Conservation (phyloP, 2,888 invertebrate species). For the Phyllotreta cruciferae region DNA sequence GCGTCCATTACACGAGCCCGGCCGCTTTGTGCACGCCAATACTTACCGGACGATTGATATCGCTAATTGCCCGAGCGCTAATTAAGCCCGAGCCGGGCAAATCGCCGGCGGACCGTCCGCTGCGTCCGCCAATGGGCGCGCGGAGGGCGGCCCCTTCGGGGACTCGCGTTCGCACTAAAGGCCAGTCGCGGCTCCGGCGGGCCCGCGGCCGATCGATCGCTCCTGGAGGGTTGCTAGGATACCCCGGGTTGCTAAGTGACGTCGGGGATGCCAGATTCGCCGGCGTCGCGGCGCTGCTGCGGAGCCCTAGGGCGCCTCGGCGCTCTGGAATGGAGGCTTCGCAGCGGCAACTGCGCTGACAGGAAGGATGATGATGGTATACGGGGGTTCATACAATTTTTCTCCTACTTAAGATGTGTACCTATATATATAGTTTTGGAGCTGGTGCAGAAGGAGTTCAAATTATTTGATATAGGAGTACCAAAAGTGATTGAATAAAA, state of each 20-base stretch:
- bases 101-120: not conserved
- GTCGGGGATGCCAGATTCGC: not conserved
- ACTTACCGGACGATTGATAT: slow-evolving; percentile 7
- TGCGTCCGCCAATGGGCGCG: slow-evolving; percentile 6
- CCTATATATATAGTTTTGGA: too few species aligned
- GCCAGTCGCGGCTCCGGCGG: not conserved
- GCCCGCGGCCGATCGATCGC: slow-evolving; percentile 1
- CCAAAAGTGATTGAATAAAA: too few species aligned
- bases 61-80: slow-evolving; percentile 10
- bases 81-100: slow-evolving; percentile 9
- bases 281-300: too few species aligned
- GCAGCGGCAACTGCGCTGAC: too few species aligned
- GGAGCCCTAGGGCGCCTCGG: too few species aligned
- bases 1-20: not conserved
- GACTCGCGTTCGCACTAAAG: slow-evolving; percentile 7
- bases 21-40: not conserved
- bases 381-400: too few species aligned
- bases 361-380: too few species aligned
- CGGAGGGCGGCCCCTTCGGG: slow-evolving; percentile 10
- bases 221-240: slow-evolving; percentile 12
- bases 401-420: too few species aligned
- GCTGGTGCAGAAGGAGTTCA: too few species aligned
- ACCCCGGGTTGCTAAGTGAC: slow-evolving; percentile 11
- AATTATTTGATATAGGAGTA: too few species aligned
- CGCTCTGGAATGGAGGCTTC: too few species aligned